Conservation (phyloP, 2,113 vertebrate genomes). For the Ginglymostoma cirratum region DNA sequence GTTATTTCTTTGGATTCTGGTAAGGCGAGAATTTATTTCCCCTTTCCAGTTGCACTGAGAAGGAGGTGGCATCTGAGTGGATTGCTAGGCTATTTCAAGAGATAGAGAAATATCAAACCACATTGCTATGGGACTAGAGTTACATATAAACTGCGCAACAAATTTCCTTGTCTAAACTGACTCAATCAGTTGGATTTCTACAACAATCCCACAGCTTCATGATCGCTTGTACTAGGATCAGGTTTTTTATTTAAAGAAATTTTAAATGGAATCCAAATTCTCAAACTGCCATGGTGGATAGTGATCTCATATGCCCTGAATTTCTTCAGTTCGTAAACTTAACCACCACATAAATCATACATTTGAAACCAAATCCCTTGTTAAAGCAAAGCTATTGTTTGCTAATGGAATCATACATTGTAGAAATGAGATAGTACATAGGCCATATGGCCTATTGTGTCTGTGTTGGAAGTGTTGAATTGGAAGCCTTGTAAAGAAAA, state of each 20-base stretch:
- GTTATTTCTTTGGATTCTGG: not conserved
- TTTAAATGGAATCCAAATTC: not conserved
- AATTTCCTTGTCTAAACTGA: not conserved
- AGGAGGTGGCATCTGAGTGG: not conserved
- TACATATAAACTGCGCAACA: not conserved
- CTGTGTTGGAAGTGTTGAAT: not conserved
- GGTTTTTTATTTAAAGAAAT: not conserved
- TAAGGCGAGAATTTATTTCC: not conserved
- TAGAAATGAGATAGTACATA: not conserved
- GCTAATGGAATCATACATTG: slow-evolving; percentile 17
- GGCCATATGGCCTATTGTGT: not conserved
- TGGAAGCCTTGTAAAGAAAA: not conserved
- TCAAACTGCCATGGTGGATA: not conserved
- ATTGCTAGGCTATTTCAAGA: not conserved
- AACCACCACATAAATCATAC: not conserved
- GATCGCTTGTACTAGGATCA: not conserved
- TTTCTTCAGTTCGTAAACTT: not conserved
- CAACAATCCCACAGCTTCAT: not conserved
- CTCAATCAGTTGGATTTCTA: not conserved
- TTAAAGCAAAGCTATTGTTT: slow-evolving; percentile 17
- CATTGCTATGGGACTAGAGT: not conserved
- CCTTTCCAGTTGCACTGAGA: not conserved
- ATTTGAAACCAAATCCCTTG: slow-evolving; percentile 14
- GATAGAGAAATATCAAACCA: not conserved
- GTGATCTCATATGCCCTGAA: not conserved